Percentiles rank a stretch among this genome's conserved stretches.
Conservation (phyloP, 2,113 vertebrate species). For the Australoheros scitulus region DNA sequence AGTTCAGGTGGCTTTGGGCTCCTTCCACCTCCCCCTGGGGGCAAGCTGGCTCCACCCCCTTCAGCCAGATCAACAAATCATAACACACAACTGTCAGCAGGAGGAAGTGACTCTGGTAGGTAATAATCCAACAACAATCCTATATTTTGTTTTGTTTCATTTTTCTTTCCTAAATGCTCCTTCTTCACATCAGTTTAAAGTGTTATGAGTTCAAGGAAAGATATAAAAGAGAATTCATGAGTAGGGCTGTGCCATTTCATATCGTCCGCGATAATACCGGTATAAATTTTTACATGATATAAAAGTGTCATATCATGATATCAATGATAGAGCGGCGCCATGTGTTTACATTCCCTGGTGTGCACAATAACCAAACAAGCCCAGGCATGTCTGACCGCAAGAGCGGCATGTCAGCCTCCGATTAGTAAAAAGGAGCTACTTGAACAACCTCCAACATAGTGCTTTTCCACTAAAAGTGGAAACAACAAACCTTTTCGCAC, state of each 20-base stretch:
- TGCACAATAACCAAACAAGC: background rate
- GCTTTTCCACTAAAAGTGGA: background rate
- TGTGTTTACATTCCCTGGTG: background rate
- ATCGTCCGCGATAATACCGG: background rate
- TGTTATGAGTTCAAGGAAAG: background rate
- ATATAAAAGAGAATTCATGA: background rate
- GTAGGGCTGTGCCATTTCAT: background rate
- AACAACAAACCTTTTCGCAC: background rate
- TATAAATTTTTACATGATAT: background rate
- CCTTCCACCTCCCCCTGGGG: constrained; percentile 91
- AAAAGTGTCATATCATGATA: background rate
- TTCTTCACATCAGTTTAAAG: background rate
- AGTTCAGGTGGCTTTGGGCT: constrained; percentile 86
- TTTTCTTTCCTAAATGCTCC: too few relatives aligned
- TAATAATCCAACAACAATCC: constrained; percentile 25
- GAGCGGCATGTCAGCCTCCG: background rate
- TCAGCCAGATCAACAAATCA: constrained; percentile 80
- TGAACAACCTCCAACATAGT: background rate
- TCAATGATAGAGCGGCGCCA: background rate
- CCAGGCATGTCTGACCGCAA: background rate
- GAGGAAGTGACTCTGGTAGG: constrained; percentile 77
- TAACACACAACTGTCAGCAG: constrained; percentile 80
- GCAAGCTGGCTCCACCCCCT: constrained; percentile 84
- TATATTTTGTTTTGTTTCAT: background rate
- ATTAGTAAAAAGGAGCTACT: background rate